phyloP scores from a whole-genome alignment of 1,140 invertebrate species.

The Cydia splendana region DNA sequence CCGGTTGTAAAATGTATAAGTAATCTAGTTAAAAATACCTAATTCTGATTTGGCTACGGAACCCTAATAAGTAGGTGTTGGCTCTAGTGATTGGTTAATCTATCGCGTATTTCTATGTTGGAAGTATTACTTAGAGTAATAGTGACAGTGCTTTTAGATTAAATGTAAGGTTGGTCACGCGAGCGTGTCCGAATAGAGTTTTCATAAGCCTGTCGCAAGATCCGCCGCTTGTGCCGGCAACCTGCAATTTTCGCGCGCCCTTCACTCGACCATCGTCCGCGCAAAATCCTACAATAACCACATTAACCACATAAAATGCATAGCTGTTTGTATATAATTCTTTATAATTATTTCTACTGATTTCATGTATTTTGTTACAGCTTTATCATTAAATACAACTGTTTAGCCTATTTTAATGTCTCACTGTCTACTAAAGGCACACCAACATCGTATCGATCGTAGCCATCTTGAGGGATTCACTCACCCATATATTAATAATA shows the following conservation, averaged over 20 bases:
- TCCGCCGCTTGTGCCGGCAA: slow-evolving; percentile 7
- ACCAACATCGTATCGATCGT: too few relatives aligned
- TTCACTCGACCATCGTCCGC: slow-evolving; percentile 12
- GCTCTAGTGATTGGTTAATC: neutral
- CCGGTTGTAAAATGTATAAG: too few relatives aligned
- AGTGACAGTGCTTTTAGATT: slow-evolving; percentile 3
- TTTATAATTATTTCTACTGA: neutral
- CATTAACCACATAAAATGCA: slow-evolving; percentile 13
- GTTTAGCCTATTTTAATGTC: too few relatives aligned
- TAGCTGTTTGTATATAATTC: neutral
- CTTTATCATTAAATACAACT: too few relatives aligned
- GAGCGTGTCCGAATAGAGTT: slow-evolving; percentile 22
- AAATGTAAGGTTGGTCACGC: slow-evolving; percentile 11
- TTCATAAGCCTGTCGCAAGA: slow-evolving; percentile 24
- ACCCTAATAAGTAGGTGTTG: neutral
- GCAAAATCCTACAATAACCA: slow-evolving; percentile 9
- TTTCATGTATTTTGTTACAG: neutral
- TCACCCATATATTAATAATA: too few relatives aligned
- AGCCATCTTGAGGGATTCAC: too few relatives aligned
- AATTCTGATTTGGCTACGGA: too few relatives aligned
- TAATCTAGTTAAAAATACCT: too few relatives aligned
- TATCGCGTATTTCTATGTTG: neutral
- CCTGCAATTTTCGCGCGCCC: slow-evolving; percentile 24
- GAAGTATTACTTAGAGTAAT: neutral
- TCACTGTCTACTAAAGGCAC: too few relatives aligned